phyloP scores from a whole-genome alignment of 2,797 vertebrate genomes.

The Natrix natrix region DNA sequence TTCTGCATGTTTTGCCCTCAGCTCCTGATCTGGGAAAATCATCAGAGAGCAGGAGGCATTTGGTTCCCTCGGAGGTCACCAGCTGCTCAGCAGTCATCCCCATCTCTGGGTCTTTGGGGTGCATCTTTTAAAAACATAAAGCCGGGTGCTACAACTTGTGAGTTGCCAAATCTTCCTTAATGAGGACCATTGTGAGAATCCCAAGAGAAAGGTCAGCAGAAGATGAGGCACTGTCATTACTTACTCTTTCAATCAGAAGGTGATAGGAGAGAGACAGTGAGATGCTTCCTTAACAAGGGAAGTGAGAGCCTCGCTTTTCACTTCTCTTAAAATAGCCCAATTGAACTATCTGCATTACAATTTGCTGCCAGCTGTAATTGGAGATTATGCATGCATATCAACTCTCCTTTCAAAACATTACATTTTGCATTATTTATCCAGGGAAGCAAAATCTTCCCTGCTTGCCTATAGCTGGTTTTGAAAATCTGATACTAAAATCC shows the following conservation, averaged over 20 bases:
- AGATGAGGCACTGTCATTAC: neutral
- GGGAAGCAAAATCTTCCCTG: slow-evolving; percentile 44
- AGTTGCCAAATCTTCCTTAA: neutral
- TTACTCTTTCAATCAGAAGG: slow-evolving; percentile 20
- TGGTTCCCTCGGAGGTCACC: neutral
- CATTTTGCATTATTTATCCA: slow-evolving; percentile 43
- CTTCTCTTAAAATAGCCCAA: slow-evolving; percentile 37
- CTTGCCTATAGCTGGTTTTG: neutral
- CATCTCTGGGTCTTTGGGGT: neutral
- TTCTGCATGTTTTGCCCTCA: neutral
- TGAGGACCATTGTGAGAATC: neutral
- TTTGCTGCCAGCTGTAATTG: neutral
- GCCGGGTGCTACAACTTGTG: neutral
- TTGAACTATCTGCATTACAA: slow-evolving; percentile 37
- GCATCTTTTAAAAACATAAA: neutral
- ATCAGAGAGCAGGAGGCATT: neutral
- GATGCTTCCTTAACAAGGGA: slow-evolving; percentile 20
- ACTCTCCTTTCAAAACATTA: slow-evolving; percentile 35
- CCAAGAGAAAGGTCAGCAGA: neutral
- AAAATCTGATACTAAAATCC: slow-evolving; percentile 21
- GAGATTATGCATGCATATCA: slow-evolving; percentile 42
- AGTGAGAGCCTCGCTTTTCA: slow-evolving; percentile 18
- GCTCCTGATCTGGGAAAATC: neutral
- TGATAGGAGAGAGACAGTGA: slow-evolving; percentile 16
- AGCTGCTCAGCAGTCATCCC: neutral